A percentile compares a stretch with the other conserved stretches of the same genome.
Evolutionary conservation across 2,888 invertebrate genomes (phyloP).

Genomic region (Phengaris arion): DNA sequence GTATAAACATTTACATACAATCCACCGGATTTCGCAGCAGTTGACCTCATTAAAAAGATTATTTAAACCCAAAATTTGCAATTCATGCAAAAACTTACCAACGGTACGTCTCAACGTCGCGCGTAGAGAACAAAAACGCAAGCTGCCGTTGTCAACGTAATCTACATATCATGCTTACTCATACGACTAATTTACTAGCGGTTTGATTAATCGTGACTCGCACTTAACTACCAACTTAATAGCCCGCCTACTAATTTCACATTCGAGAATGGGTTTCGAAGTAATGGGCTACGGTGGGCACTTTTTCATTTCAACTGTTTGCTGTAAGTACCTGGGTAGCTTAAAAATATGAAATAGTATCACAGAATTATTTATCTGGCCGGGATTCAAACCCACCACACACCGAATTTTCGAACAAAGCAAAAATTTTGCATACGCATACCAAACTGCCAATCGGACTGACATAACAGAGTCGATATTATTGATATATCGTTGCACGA

Average conservation of each 20-base stretch:
- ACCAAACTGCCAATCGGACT: too few relatives aligned
- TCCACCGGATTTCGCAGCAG: not conserved
- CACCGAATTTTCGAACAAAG: too few relatives aligned
- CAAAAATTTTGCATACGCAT: too few relatives aligned
- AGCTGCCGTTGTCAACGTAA: slow-evolving; percentile 39
- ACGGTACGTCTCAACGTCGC: slow-evolving; percentile 4
- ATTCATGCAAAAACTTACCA: slow-evolving; percentile 16
- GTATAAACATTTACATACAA: not conserved
- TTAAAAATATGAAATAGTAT: too few relatives aligned
- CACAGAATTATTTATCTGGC: too few relatives aligned
- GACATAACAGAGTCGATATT: too few relatives aligned
- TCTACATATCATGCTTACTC: slow-evolving; percentile 56
- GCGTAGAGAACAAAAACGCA: slow-evolving; percentile 17
- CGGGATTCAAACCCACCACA: too few relatives aligned
- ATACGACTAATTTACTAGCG: slow-evolving; percentile 49
- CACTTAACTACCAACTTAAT: slow-evolving; percentile 67
- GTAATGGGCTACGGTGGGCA: not conserved
- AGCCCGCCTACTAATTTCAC: slow-evolving; percentile 36
- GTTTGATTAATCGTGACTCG: slow-evolving; percentile 72
- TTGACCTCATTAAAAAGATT: slow-evolving; percentile 34
- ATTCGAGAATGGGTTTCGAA: not conserved
- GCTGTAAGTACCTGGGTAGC: too few relatives aligned
- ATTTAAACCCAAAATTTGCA: slow-evolving; percentile 24
- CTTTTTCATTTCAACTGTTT: too few relatives aligned
- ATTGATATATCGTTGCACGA: too few relatives aligned